Evolutionary conservation across 2,113 vertebrate species (phyloP), one percentile per base, ranked within the genome.

Genomic region (Thalassarche chlororhynchos): DNA sequence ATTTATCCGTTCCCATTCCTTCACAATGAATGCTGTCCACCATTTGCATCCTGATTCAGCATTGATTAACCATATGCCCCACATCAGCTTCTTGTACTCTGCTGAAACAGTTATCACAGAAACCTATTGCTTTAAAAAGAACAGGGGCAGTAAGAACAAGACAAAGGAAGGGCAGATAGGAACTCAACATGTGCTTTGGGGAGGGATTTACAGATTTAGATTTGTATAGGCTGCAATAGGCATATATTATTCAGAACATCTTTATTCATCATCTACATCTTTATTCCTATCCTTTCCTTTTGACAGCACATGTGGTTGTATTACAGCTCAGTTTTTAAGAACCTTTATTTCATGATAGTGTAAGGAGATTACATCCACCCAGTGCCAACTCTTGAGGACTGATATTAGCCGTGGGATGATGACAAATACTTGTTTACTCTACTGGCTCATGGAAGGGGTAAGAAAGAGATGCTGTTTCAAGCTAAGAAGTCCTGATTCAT

Each of bases 1-100:
- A 10, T 61, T 91, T 85, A 58, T 83, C 58, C 17, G 9, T 93
- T 72, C 44, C 74, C 81, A 62, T 69, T 85, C 81, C 75, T 62
- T 80, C 75, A 76, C 66, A 93, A 57, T 10, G 29, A 88, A 69
- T 34, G 40, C 57, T 47, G 54, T 40, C 46, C 78, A 60, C 26
- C 42, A 77, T 91, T 93, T 86, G 78, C 87, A 91, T 72, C 62
- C 70, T 83, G 54, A 89, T 96, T 82, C 88, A 87, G 55, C 34
- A 49, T 64, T 87, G 80, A 83, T 88, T 93, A 89, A 90, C 58
- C 66, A 82, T 18, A 85, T 46, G 52, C 40, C 54, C 54, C 66
- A 76, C 20, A 80, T 65, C 62, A 94, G 70, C 40, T 89, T 60
- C 0, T 1, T 58, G 40, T 16, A 49, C 28, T 85, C 89, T 7